Conservation (phyloP, 2,888 invertebrate genomes). For the Torymus aiolomorphi region DNA sequence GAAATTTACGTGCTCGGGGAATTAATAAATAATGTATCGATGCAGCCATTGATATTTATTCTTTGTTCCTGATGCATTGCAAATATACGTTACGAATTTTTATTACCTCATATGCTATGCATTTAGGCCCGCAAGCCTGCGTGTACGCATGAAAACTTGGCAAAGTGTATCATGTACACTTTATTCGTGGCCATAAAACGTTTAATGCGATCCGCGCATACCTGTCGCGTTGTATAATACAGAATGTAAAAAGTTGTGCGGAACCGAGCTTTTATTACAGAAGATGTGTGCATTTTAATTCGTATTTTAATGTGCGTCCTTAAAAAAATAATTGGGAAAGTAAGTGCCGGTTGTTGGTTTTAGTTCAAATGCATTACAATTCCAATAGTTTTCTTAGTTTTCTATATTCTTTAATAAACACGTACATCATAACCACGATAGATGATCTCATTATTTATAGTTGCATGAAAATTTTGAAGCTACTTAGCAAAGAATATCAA, state of each 20-base stretch:
- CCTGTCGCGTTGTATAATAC: slow-evolving; percentile 15
- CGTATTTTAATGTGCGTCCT: slow-evolving; percentile 4
- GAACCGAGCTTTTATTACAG: slow-evolving; percentile 31
- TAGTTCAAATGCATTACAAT: background rate
- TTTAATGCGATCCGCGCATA: slow-evolving; percentile 41
- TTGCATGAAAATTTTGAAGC: too few relatives aligned
- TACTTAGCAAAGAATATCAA: too few relatives aligned
- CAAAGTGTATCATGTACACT: slow-evolving; percentile 10
- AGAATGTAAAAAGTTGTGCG: slow-evolving; percentile 9
- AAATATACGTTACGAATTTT: slow-evolving; percentile 13
- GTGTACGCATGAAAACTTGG: slow-evolving; percentile 7
- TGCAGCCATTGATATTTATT: background rate
- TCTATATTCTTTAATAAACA: too few relatives aligned
- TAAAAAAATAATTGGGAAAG: slow-evolving; percentile 1
- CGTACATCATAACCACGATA: too few relatives aligned
- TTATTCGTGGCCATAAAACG: slow-evolving; percentile 39
- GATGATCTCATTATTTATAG: too few relatives aligned
- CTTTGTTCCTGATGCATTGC: background rate
- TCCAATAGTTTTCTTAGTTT: too few relatives aligned
- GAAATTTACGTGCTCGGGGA: background rate
- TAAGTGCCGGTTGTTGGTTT: background rate
- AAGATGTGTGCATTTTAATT: slow-evolving; percentile 37
- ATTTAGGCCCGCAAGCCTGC: background rate
- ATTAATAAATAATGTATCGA: slow-evolving; percentile 27
- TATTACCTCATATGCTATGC: background rate